Percentiles rank a stretch among this genome's conserved stretches.
Conservation (phyloP, 2,888 invertebrate genomes). For the Harpalus rufipes region DNA sequence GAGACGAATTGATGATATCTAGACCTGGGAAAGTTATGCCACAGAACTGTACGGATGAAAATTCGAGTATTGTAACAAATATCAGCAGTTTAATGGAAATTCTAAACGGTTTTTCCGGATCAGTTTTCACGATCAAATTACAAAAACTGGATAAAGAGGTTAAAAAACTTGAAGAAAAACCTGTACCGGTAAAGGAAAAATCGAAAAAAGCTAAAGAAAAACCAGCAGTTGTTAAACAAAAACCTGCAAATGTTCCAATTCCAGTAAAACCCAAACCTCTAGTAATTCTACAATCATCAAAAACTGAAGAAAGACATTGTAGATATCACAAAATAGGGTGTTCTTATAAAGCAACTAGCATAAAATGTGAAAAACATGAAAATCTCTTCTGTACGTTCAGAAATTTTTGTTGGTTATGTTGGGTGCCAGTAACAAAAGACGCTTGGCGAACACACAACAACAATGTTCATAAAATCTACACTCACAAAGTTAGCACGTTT, state of each 20-base stretch:
- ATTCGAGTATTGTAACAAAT: background rate
- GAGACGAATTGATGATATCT: slow-evolving; percentile 12
- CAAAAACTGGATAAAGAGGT: background rate
- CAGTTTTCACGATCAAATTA: slow-evolving; percentile 17
- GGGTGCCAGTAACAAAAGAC: background rate
- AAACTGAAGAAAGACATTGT: background rate
- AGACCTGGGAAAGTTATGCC: slow-evolving; percentile 14
- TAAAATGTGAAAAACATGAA: slow-evolving; percentile 40
- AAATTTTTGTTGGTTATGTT: slow-evolving; percentile 4
- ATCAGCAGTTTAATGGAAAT: slow-evolving; percentile 15
- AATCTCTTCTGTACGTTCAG: background rate
- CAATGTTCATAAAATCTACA: background rate
- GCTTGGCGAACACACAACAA: background rate
- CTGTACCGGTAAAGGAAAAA: background rate
- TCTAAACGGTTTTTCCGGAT: background rate
- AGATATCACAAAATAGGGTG: background rate
- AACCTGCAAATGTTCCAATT: background rate
- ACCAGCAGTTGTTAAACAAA: background rate
- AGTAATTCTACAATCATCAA: background rate
- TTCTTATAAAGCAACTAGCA: background rate
- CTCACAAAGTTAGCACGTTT: background rate
- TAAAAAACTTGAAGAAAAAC: background rate
- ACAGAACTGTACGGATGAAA: slow-evolving; percentile 15
- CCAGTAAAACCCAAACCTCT: background rate
- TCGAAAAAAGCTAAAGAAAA: background rate